Evolutionary conservation across 2,797 vertebrate genomes (phyloP).

Genomic region (Coregonus sp.): DNA sequence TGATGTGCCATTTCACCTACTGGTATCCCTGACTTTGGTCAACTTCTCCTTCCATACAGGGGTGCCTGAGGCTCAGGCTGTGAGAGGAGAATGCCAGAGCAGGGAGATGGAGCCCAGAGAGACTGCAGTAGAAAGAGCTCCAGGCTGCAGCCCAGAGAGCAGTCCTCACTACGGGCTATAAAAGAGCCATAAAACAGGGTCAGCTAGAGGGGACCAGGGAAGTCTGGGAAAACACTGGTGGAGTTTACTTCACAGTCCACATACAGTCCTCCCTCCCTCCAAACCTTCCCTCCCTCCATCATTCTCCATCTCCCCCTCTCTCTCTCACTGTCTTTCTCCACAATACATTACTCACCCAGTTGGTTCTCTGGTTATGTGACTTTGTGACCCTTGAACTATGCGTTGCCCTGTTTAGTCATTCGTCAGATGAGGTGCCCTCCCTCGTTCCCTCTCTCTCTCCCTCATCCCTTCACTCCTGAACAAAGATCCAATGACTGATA

Average conservation of each 20-base stretch:
- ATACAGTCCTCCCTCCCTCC: slow-evolving; percentile 23
- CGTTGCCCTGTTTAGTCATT: slow-evolving; percentile 59
- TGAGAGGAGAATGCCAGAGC: too few relatives aligned
- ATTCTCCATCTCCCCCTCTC: background rate
- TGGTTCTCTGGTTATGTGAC: background rate
- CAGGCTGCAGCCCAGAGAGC: background rate
- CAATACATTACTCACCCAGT: background rate
- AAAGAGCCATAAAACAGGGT: slow-evolving; percentile 73
- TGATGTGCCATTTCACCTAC: background rate
- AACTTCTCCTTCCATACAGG: too few relatives aligned
- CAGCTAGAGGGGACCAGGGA: slow-evolving; percentile 60
- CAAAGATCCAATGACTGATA: slow-evolving; percentile 65
- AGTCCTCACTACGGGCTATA: slow-evolving; percentile 55
- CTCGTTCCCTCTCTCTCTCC: background rate
- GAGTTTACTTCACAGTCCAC: background rate
- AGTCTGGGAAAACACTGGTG: slow-evolving; percentile 61
- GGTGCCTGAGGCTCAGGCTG: too few relatives aligned
- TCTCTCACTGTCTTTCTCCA: background rate
- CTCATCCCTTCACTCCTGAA: slow-evolving; percentile 33
- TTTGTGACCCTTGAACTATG: slow-evolving; percentile 47
- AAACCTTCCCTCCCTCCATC: background rate
- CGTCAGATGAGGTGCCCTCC: slow-evolving; percentile 41
- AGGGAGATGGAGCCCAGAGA: background rate
- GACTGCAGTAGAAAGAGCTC: background rate
- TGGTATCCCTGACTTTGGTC: background rate